Evolutionary conservation across 2,113 vertebrate species (phyloP).

Genomic region (Hippocampus mohnikei): DNA sequence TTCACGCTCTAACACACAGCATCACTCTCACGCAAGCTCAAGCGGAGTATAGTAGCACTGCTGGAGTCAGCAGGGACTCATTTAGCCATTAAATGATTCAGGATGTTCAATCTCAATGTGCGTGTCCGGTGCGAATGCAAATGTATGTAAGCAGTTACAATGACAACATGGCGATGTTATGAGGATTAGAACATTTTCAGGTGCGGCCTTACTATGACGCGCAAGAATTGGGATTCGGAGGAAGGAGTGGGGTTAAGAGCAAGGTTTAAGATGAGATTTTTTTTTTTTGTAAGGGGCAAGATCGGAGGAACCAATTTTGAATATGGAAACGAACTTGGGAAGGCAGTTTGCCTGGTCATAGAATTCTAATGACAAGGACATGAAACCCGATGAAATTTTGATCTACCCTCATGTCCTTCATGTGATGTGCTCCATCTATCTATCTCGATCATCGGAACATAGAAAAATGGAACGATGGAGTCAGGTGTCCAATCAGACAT

Average conservation of each 20-base stretch:
- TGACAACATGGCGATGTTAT: background rate
- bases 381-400: background rate
- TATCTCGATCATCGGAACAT: background rate
- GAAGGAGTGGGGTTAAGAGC: background rate
- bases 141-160: slow-evolving; percentile 10
- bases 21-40: slow-evolving; percentile 11
- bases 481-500: background rate
- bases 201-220: background rate
- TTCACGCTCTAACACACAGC: slow-evolving; percentile 3
- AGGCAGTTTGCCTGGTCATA: background rate
- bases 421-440: background rate
- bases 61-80: slow-evolving; percentile 49
- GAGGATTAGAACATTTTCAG: background rate
- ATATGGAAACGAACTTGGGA: background rate
- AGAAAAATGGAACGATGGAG: background rate
- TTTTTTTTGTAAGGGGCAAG: background rate
- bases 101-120: slow-evolving; percentile 22
- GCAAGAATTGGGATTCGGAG: background rate
- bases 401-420: background rate
- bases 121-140: background rate
- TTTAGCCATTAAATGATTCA: slow-evolving; percentile 54
- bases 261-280: background rate
- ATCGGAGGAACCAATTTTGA: background rate
- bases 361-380: background rate
- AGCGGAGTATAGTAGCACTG: slow-evolving; percentile 17